These are phyloP conservation scores for Pogonognathellus flavescens DNA, from an alignment of 1,140 invertebrate genomes.

Conservation along the genomic window DNA sequence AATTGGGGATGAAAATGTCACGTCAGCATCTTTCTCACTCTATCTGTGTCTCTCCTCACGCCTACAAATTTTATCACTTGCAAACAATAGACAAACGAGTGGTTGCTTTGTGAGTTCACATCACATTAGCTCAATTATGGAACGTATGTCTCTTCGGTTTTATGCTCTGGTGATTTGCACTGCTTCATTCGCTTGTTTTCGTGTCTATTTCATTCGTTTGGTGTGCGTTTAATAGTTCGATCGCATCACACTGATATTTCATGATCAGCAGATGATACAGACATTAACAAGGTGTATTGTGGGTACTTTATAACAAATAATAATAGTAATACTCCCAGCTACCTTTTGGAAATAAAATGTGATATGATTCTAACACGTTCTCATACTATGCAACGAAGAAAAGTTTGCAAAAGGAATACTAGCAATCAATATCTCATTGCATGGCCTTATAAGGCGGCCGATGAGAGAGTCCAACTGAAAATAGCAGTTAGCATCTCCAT, in stretches of 20 bases:
- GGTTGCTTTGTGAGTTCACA: constrained; percentile 1
- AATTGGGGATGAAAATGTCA: constrained; percentile 41
- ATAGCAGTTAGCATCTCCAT: constrained; percentile 14
- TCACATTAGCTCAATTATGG: constrained; percentile 39
- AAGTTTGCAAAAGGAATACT: background rate
- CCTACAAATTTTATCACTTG: constrained; percentile 40
- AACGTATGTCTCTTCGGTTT: constrained; percentile 14
- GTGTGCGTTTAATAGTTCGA: too few species aligned
- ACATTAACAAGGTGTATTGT: too few species aligned
- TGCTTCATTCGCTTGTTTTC: background rate
- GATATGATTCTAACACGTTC: too few species aligned
- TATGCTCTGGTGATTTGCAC: background rate
- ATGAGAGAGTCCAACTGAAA: background rate
- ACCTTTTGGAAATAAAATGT: too few species aligned
- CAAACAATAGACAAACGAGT: constrained; percentile 12
- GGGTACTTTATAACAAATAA: too few species aligned
- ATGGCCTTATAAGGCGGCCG: background rate
- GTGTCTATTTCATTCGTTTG: background rate
- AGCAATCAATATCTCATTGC: constrained; percentile 23
- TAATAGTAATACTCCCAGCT: too few species aligned
- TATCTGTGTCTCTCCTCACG: background rate
- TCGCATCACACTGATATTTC: too few species aligned
- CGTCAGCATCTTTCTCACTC: constrained; percentile 26
- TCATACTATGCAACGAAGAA: too few species aligned
- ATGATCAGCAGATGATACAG: too few species aligned